phyloP scores from a whole-genome alignment of 2,113 vertebrate genomes.

The Grammomys surdaster region DNA sequence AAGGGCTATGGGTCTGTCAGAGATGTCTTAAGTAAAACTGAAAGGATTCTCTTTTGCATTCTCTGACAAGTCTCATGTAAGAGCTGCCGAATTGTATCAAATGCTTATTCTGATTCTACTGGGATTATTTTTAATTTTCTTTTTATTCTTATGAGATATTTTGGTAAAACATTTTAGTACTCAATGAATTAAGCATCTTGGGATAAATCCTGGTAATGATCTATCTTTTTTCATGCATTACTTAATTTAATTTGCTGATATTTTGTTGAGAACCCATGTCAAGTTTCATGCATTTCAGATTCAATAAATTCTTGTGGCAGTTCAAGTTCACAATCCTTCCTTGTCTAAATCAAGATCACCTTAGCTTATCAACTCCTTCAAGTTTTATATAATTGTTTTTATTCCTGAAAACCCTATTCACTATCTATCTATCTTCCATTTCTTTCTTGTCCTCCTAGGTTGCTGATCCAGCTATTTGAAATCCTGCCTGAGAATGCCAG shows the following conservation, averaged over 20 bases:
- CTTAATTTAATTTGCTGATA: conserved; percentile 1
- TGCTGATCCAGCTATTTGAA: neutral
- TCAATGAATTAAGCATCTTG: neutral
- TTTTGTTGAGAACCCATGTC: neutral
- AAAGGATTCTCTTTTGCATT: neutral
- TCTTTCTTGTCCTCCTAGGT: neutral
- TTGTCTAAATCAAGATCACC: neutral
- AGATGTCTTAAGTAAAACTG: neutral
- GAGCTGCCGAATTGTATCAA: neutral
- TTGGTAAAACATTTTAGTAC: neutral
- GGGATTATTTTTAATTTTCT: conserved; percentile 9
- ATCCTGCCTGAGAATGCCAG: neutral
- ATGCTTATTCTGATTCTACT: neutral
- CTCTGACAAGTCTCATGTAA: conserved; percentile 1
- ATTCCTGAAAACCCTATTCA: neutral
- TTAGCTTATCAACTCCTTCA: conserved; percentile 2
- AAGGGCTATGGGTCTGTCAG: neutral
- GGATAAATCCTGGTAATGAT: neutral
- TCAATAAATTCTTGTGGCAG: neutral
- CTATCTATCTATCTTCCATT: neutral
- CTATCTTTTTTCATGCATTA: neutral
- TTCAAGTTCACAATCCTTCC: neutral
- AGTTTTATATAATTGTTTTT: neutral
- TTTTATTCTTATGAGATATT: neutral
- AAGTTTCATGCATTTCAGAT: neutral